phyloP scores from a whole-genome alignment of 2,888 invertebrate genomes.

The Platycheirus rosarum region DNA sequence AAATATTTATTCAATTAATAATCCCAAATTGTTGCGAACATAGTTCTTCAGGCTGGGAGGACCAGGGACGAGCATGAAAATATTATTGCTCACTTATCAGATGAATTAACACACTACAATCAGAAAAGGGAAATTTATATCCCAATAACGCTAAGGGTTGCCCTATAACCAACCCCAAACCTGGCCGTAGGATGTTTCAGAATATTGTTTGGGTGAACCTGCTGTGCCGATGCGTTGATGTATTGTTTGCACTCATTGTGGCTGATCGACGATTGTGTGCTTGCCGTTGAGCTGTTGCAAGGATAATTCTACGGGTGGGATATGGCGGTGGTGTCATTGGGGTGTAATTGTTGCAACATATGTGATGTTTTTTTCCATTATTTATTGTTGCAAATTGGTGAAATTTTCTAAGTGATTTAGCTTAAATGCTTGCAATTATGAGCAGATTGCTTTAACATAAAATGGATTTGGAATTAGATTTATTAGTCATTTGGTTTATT shows the following conservation, averaged over 20 bases:
- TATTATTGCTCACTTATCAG: slow-evolving; percentile 81
- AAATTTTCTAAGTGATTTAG: slow-evolving; percentile 65
- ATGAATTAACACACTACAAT: slow-evolving; percentile 79
- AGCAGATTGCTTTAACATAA: slow-evolving; percentile 53
- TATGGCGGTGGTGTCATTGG: slow-evolving; percentile 46
- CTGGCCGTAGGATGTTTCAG: slow-evolving; percentile 18
- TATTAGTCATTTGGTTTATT: too few species aligned
- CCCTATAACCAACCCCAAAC: not conserved
- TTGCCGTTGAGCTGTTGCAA: slow-evolving; percentile 16
- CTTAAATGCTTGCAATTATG: slow-evolving; percentile 64
- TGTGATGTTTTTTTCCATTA: slow-evolving; percentile 77
- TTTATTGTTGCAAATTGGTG: slow-evolving; percentile 62
- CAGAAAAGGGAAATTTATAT: slow-evolving; percentile 21
- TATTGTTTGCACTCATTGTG: slow-evolving; percentile 71
- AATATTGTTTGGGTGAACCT: slow-evolving; percentile 63
- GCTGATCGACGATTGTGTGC: slow-evolving; percentile 50
- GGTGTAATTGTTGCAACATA: slow-evolving; percentile 78
- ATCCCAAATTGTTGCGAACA: slow-evolving; percentile 39
- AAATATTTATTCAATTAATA: slow-evolving; percentile 74
- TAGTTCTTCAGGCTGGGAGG: slow-evolving; percentile 16
- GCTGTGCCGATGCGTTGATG: slow-evolving; percentile 54
- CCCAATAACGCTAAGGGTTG: slow-evolving; percentile 26
- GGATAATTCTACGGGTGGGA: slow-evolving; percentile 12
- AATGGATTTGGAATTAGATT: too few species aligned
- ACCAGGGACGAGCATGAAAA: slow-evolving; percentile 41